Evolutionary conservation across 2,113 vertebrate species (phyloP).

Genomic region (Chlamydotis undulata): DNA sequence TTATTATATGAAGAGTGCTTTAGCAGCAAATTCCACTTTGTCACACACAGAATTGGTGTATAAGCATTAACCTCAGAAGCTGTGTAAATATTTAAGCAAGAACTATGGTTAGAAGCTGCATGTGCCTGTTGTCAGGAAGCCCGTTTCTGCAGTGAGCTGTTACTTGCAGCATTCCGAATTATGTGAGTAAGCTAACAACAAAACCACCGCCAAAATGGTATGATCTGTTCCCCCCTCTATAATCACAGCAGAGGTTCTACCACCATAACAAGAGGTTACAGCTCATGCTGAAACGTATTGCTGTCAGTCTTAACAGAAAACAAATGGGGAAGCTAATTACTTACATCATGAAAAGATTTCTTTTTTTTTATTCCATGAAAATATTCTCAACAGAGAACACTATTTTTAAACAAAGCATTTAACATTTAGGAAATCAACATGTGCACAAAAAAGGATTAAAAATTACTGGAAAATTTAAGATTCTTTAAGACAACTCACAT

Average conservation of each 20-base stretch:
- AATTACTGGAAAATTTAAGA: constrained; percentile 82
- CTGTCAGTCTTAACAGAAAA: constrained; percentile 9
- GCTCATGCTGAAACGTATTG: background rate
- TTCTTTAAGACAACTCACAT: constrained; percentile 72
- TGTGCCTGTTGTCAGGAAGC: background rate
- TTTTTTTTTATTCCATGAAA: constrained; percentile 91
- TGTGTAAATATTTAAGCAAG: background rate
- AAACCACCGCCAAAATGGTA: rapidly evolving
- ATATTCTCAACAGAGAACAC: constrained; percentile 87
- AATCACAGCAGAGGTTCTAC: background rate
- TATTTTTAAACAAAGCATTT: constrained; percentile 85
- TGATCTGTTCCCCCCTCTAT: background rate
- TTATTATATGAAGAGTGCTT: background rate
- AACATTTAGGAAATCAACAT: constrained; percentile 86
- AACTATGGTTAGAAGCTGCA: background rate
- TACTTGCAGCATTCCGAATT: background rate
- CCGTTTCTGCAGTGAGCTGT: background rate
- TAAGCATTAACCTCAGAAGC: background rate
- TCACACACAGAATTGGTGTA: background rate
- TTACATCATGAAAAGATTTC: constrained; percentile 75
- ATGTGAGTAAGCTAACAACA: background rate
- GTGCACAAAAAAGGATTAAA: constrained; percentile 82
- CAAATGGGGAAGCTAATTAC: constrained; percentile 42
- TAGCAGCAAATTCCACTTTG: background rate
- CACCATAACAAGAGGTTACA: background rate